phyloP scores from a whole-genome alignment of 2,888 invertebrate genomes.

The Lithosia quadra region DNA sequence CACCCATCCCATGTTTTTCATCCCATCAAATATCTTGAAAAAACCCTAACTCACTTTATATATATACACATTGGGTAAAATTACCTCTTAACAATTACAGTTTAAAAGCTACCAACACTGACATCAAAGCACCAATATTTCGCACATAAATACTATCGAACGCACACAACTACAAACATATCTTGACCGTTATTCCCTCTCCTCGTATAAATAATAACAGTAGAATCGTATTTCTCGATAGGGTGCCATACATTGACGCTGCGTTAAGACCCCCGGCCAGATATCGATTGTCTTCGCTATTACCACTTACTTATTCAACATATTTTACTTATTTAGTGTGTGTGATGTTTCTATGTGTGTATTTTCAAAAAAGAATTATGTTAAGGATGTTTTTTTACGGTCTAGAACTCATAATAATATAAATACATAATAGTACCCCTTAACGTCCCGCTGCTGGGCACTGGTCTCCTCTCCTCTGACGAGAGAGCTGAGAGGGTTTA shows the following conservation, averaged over 20 bases:
- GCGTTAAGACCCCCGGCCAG: slow-evolving; percentile 39
- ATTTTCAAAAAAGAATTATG: background rate
- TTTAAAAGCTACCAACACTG: background rate
- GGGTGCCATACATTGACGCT: slow-evolving; percentile 45
- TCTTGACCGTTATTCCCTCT: slow-evolving; percentile 32
- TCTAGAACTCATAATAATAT: too few species aligned
- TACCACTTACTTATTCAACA: slow-evolving; percentile 41
- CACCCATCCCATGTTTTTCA: too few species aligned
- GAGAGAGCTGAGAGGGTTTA: too few species aligned
- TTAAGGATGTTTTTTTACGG: too few species aligned
- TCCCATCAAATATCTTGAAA: too few species aligned
- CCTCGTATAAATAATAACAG: slow-evolving; percentile 49
- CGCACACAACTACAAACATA: slow-evolving; percentile 36
- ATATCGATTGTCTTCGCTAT: slow-evolving; percentile 44
- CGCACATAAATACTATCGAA: slow-evolving; percentile 25
- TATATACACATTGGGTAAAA: background rate
- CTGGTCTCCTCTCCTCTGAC: too few species aligned
- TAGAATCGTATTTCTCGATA: slow-evolving; percentile 52
- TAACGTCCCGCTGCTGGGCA: too few species aligned
- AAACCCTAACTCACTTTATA: too few species aligned
- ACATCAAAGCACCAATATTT: slow-evolving; percentile 13
- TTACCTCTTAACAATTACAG: background rate
- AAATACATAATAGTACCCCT: too few species aligned
- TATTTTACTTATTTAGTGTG: slow-evolving; percentile 14
- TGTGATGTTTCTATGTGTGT: slow-evolving; percentile 13